A percentile compares a stretch with the other conserved stretches of the same genome.
Evolutionary conservation across 2,888 invertebrate species (phyloP).

Genomic region (Nephrocerus scutellatus): DNA sequence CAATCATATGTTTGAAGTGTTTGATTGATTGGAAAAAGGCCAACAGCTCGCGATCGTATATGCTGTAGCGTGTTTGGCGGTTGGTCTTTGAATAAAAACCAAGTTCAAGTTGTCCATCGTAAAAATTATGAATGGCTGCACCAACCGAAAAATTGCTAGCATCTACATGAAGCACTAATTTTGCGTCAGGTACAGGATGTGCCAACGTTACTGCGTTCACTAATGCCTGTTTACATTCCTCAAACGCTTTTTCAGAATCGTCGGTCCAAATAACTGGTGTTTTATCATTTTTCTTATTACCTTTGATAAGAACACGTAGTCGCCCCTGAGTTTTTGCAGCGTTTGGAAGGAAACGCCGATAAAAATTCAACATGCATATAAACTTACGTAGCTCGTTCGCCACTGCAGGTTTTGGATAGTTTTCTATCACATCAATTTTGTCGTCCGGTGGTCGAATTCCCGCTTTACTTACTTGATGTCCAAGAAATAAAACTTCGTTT

Average conservation of each 20-base stretch:
- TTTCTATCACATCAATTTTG: constrained; percentile 16
- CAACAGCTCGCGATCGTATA: constrained; percentile 5
- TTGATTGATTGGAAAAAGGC: constrained; percentile 9
- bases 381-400: constrained; percentile 17
- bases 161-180: constrained; percentile 17
- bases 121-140: constrained; percentile 11
- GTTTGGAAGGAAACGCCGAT: constrained; percentile 18
- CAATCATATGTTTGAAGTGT: constrained; percentile 6
- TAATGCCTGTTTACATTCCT: constrained; percentile 16
- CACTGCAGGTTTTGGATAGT: constrained; percentile 14
- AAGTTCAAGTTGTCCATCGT: neutral
- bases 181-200: constrained; percentile 14
- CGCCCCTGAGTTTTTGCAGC: constrained; percentile 17
- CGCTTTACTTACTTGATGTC: constrained; percentile 11
- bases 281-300: constrained; percentile 18
- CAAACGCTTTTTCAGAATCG: constrained; percentile 16
- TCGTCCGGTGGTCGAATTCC: constrained; percentile 11
- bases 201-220: constrained; percentile 8
- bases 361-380: constrained; percentile 13
- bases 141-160: constrained; percentile 19
- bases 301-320: constrained; percentile 12
- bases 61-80: constrained; percentile 2
- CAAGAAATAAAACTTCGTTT: constrained; percentile 15
- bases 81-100: constrained; percentile 9
- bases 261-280: constrained; percentile 15